phyloP scores from a whole-genome alignment of 1,140 invertebrate species.

The Psilanteris sp. region DNA sequence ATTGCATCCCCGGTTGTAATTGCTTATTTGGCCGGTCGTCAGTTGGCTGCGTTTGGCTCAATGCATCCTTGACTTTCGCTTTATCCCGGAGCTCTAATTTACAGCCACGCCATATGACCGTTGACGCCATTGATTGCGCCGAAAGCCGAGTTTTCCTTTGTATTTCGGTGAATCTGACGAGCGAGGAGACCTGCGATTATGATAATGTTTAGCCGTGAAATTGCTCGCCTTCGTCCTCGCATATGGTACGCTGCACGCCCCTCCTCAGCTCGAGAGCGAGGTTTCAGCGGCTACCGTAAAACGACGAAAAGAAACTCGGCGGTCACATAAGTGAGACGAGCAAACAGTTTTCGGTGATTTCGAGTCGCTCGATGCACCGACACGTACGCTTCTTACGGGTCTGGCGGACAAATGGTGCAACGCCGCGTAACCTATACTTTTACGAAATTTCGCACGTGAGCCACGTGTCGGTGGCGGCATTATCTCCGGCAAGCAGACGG shows the following conservation, averaged over 20 bases:
- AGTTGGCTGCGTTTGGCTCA: slow-evolving; percentile 27
- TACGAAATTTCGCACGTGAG: slow-evolving; percentile 72
- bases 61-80: slow-evolving; percentile 38
- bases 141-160: slow-evolving; percentile 38
- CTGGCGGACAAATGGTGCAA: slow-evolving; percentile 58
- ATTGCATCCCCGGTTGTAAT: slow-evolving; percentile 55
- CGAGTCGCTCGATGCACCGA: slow-evolving; percentile 67
- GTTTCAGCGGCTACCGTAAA: slow-evolving; percentile 45
- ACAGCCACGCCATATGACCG: slow-evolving; percentile 50
- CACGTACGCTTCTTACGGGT: slow-evolving; percentile 67
- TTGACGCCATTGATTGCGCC: slow-evolving; percentile 36
- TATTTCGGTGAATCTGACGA: slow-evolving; percentile 49
- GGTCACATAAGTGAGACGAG: slow-evolving; percentile 21
- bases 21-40: slow-evolving; percentile 52
- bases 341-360: slow-evolving; percentile 63
- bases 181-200: slow-evolving; percentile 67
- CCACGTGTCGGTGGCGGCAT: slow-evolving; percentile 68
- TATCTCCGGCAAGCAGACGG: slow-evolving; percentile 64
- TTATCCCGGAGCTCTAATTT: slow-evolving; percentile 19
- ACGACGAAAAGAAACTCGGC: slow-evolving; percentile 33
- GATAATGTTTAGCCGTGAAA: slow-evolving; percentile 67
- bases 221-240: slow-evolving; percentile 34
- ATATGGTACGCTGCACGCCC: slow-evolving; percentile 49
- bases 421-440: slow-evolving; percentile 61
- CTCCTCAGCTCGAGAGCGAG: slow-evolving; percentile 26